A percentile compares a stretch with the other conserved stretches of the same genome.
phyloP scores from a whole-genome alignment of 2,113 vertebrate species.

The Stictonetta naevosa region DNA sequence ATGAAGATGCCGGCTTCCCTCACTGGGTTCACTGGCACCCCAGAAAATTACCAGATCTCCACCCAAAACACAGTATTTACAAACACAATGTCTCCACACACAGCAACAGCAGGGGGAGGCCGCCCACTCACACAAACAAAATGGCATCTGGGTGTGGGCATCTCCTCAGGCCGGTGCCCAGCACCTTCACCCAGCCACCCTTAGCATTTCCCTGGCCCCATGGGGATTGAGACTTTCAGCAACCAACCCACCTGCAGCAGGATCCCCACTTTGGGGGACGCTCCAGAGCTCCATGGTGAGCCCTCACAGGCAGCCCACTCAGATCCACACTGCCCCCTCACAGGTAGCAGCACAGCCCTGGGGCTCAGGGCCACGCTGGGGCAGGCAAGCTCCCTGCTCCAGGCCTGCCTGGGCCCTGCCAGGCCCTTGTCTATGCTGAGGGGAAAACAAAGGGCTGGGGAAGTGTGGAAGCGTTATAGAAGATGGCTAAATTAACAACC shows the following conservation, averaged over 20 bases:
- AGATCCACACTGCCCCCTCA: background rate
- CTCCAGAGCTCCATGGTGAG: background rate
- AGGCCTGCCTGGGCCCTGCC: background rate
- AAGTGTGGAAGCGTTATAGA: background rate
- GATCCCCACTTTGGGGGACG: background rate
- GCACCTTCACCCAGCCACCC: background rate
- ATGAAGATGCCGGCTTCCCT: background rate
- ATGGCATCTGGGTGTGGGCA: accelerated
- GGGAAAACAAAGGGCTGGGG: background rate
- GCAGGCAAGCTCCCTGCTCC: background rate
- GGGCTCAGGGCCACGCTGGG: too few species aligned
- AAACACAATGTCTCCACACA: background rate
- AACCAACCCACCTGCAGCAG: background rate
- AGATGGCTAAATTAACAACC: background rate
- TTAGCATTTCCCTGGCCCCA: background rate
- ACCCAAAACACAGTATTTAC: accelerated
- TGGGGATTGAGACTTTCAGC: too few species aligned
- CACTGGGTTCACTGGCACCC: accelerated
- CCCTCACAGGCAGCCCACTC: background rate
- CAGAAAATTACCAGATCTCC: too few species aligned
- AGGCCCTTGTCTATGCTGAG: background rate
- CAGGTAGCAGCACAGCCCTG: background rate
- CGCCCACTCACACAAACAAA: accelerated
- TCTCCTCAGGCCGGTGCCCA: accelerated
- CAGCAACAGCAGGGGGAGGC: background rate